Evolutionary conservation across 1,140 invertebrate species (phyloP).

Genomic region (Scaptodrosophila lebanonensis): DNA sequence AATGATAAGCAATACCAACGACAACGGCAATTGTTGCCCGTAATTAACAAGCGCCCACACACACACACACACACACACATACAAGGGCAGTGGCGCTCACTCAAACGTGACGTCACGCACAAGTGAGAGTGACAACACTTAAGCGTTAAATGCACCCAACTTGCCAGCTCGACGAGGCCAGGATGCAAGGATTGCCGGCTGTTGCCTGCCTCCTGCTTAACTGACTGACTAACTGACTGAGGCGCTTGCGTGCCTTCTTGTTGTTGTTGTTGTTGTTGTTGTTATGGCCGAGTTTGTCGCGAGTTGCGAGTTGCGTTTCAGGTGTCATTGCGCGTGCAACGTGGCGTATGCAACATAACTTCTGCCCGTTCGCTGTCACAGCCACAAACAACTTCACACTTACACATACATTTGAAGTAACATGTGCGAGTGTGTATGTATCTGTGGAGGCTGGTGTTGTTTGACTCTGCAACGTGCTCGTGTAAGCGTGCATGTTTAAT

Average conservation of each 20-base stretch:
- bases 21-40: slow-evolving; percentile 56
- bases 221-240: no score
- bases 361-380: slow-evolving; percentile 6
- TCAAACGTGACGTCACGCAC: slow-evolving; percentile 65
- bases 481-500: slow-evolving; percentile 68
- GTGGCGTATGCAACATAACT: slow-evolving; percentile 53
- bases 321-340: slow-evolving; percentile 57
- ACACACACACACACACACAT: slow-evolving; percentile 14
- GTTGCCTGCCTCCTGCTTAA: no score
- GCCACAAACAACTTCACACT: no score
- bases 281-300: background rate
- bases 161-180: slow-evolving; percentile 19
- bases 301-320: slow-evolving; percentile 25
- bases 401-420: no score
- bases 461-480: slow-evolving; percentile 44
- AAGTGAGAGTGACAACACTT: slow-evolving; percentile 68
- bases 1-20: slow-evolving; percentile 40
- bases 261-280: background rate
- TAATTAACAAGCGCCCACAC: slow-evolving; percentile 53
- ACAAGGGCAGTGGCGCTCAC: slow-evolving; percentile 8
- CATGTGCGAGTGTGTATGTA: no score
- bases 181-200: no score
- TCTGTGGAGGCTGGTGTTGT: no score
- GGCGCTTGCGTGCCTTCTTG: no score
- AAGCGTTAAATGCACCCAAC: slow-evolving; percentile 64